A percentile compares a stretch with the other conserved stretches of the same genome.
Conservation (phyloP, 2,113 vertebrate species). For the Syngnathus floridae region DNA sequence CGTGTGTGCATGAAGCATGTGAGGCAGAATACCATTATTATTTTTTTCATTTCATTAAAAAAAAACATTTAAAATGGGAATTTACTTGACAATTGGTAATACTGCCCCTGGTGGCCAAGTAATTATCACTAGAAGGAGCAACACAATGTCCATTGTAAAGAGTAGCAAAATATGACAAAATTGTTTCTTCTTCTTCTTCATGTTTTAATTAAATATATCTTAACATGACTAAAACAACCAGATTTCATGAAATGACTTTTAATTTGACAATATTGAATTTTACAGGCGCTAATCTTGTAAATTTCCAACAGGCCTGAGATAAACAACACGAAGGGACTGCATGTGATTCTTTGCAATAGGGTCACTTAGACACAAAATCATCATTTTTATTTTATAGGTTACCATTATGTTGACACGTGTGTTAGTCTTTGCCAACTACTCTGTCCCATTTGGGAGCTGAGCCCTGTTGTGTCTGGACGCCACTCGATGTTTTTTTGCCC, state of each 20-base stretch:
- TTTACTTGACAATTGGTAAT: background rate
- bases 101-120: background rate
- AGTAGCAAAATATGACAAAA: background rate
- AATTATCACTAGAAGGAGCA: background rate
- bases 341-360: background rate
- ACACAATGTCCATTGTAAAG: background rate
- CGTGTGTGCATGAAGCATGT: background rate
- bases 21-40: no score
- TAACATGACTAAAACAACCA: no score
- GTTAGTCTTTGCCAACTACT: background rate
- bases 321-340: background rate
- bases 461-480: background rate
- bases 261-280: no score
- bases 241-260: no score
- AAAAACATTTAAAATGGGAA: background rate
- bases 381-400: background rate
- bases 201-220: no score
- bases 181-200: background rate
- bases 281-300: no score
- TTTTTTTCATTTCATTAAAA: no score
- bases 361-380: background rate
- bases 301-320: no score
- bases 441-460: background rate
- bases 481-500: constrained; percentile 1
- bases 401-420: background rate